Conservation (phyloP, 1,140 invertebrate species). For the Oncopeltus fasciatus region DNA sequence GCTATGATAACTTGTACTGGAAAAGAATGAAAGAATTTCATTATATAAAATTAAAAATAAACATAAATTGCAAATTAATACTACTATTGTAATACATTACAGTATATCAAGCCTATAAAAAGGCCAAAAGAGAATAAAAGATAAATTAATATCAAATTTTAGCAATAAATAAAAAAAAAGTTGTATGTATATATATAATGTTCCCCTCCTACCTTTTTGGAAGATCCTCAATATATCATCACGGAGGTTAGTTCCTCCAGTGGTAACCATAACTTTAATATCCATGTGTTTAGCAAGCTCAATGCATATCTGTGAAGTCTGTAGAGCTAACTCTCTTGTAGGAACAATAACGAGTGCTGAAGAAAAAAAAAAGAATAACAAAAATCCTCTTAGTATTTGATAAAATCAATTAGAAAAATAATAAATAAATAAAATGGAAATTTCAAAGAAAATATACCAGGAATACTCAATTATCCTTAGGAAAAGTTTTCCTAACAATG, state of each 20-base stretch:
- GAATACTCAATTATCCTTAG: too few species aligned
- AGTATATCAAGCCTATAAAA: too few species aligned
- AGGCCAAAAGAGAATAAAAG: too few species aligned
- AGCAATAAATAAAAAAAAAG: too few species aligned
- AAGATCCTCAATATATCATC: conserved; percentile 99
- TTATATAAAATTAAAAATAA: too few species aligned
- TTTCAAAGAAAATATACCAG: too few species aligned
- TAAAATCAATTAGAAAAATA: not conserved
- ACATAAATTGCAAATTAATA: too few species aligned
- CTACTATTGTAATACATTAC: too few species aligned
- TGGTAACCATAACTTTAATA: conserved; percentile 97
- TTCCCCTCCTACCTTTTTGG: conserved; percentile 80
- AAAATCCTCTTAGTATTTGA: not conserved
- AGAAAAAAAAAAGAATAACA: conserved; percentile 21
- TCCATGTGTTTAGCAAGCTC: conserved; percentile 93
- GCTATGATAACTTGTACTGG: conserved; percentile 97
- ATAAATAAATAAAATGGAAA: not conserved
- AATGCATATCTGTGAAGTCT: conserved; percentile 99
- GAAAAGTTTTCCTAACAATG: too few species aligned
- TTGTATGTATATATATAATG: too few species aligned
- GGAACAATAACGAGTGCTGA: conserved; percentile 93
- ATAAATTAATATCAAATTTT: too few species aligned
- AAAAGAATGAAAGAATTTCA: too few species aligned
- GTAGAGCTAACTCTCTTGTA: conserved; percentile 94
- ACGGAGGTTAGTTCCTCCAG: conserved; percentile 91